These are phyloP conservation scores for Pterostichus madidus DNA, from an alignment of 2,888 invertebrate species.

Conservation along the genomic window DNA sequence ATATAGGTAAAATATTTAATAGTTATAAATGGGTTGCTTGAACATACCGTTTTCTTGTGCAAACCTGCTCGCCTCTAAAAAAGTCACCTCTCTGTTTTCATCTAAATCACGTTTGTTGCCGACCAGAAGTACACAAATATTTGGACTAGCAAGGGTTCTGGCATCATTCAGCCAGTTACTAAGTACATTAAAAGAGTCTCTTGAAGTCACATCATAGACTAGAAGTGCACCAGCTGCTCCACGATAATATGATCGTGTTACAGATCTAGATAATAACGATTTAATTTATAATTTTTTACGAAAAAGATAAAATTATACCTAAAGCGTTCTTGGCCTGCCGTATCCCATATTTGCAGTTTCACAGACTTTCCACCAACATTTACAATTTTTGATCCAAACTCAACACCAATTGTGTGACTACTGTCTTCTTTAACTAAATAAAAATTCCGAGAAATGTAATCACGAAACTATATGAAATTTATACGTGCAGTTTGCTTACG, in stretches of 20 bases:
- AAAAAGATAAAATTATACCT: slow-evolving; percentile 74
- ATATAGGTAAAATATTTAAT: slow-evolving; percentile 22
- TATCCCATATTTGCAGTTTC: slow-evolving; percentile 90
- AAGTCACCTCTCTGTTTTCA: slow-evolving; percentile 89
- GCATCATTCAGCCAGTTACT: slow-evolving; percentile 93
- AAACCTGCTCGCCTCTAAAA: slow-evolving; percentile 90
- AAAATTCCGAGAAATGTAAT: not conserved
- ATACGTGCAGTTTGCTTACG: slow-evolving; percentile 75
- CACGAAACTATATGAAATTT: not conserved
- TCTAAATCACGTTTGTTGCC: slow-evolving; percentile 92
- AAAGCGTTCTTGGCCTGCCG: slow-evolving; percentile 78
- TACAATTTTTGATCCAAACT: slow-evolving; percentile 92
- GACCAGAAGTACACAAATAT: slow-evolving; percentile 88
- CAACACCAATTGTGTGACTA: slow-evolving; percentile 91
- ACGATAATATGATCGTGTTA: slow-evolving; percentile 88
- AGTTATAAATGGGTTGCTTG: not conserved
- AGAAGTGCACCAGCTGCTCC: slow-evolving; percentile 95
- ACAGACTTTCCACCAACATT: slow-evolving; percentile 90
- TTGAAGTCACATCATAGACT: slow-evolving; percentile 93
- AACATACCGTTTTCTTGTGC: slow-evolving; percentile 89
- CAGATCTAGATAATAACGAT: slow-evolving; percentile 77
- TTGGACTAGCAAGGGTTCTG: slow-evolving; percentile 88
- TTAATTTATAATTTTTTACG: slow-evolving; percentile 6
- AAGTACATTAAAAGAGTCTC: slow-evolving; percentile 95
- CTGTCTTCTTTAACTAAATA: slow-evolving; percentile 88